Conservation (phyloP, 92 coral and sea anemone genomes). For the Siderastrea siderea region DNA sequence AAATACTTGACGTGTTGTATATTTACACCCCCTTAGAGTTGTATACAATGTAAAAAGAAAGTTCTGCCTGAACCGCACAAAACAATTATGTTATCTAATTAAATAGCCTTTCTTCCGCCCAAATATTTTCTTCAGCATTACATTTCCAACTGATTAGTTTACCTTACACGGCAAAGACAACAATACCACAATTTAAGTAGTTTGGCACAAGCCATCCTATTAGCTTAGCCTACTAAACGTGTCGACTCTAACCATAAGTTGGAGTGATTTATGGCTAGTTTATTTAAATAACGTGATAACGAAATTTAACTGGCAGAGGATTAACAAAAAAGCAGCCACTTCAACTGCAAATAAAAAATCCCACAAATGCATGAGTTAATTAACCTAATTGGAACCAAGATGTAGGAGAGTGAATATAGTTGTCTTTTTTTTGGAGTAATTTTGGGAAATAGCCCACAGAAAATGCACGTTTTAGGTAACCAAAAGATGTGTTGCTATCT, state of each 20-base stretch:
- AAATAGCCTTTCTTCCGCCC: constrained; percentile 21
- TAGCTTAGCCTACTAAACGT: neutral
- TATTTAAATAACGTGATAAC: constrained; percentile 2
- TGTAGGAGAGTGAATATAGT: neutral
- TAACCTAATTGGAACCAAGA: neutral
- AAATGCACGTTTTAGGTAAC: no score
- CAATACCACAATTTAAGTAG: no score
- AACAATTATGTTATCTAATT: neutral
- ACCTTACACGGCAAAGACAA: neutral
- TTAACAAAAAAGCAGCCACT: neutral
- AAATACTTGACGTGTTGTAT: neutral
- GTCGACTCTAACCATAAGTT: neutral
- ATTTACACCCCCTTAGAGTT: constrained; percentile 5
- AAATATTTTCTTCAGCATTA: neutral
- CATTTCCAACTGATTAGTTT: neutral
- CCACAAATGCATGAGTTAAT: neutral
- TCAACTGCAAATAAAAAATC: neutral
- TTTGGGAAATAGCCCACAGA: neutral
- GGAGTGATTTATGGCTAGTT: neutral
- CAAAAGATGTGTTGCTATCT: no score
- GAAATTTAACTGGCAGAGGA: neutral
- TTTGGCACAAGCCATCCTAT: neutral
- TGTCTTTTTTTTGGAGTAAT: neutral
- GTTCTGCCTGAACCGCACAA: neutral
- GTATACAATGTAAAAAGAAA: neutral